Evolutionary conservation across 2,113 vertebrate genomes (phyloP), one percentile per base, ranked within the genome.

Genomic region (Epinephelus fuscoguttatus): DNA sequence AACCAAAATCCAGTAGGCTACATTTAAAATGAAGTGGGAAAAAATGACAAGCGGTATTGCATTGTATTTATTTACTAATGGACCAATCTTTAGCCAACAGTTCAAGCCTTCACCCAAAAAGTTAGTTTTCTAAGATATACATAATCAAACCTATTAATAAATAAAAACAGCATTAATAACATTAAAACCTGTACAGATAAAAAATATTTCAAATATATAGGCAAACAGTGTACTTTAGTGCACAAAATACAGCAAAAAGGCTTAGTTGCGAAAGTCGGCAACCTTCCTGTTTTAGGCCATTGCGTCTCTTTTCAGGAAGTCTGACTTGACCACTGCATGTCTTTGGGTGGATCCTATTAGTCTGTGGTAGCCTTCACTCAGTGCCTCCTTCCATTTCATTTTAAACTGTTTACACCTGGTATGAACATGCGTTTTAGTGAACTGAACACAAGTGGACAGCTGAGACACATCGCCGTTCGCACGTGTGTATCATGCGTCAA

Each of bases 151-250:
- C 84, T 81, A 85, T 85, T 52, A 95, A 96, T 95, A 96, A 96
- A 95, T 96, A 93, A 93, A 90, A 93, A 91, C 84, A 84, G 81
- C 45, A 75, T 82, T 80, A 87, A 89, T 85, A 82, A 93, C 85
- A 88, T 83, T 84, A 92, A 79, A 90, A 92, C 33, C 88, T 94
- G 82, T 94, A 94, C 92, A 93, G 85, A 91, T 88, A 91, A 69
- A 92, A 94, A 90, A 79, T 71, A 87, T 74, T 90, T 93, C 75
- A 89, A 89, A 86, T 83, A 91, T 84, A 66, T 86, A 94, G 94
- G 94, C 94, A 94, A 93, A 93, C 90, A 89, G 89, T 94, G 91
- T 94, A 92, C 79, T 86, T 91, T 93, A 94, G 93, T 94, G 90
- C 92, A 94, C 87, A 81, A 91, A 88, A 93, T 80, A 91, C 88